A percentile compares a stretch with the other conserved stretches of the same genome.
Conservation (phyloP, 2,113 vertebrate species). For the Catharus minimus region DNA sequence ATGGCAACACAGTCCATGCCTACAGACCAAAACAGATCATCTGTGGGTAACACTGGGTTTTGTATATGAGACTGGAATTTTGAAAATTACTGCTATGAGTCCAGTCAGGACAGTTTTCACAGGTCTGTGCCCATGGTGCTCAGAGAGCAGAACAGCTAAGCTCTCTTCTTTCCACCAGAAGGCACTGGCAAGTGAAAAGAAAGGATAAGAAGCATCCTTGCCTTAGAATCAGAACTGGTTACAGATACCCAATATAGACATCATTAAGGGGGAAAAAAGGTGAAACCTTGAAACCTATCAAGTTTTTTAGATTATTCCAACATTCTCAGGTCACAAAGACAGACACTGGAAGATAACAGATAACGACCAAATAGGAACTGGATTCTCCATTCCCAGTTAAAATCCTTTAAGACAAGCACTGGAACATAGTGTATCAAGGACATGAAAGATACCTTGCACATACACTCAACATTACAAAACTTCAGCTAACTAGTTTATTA, state of each 20-base stretch:
- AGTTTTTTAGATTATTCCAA: background rate
- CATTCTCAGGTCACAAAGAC: background rate
- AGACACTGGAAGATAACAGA: background rate
- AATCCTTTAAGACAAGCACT: background rate
- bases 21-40: background rate
- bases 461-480: background rate
- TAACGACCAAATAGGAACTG: background rate
- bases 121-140: background rate
- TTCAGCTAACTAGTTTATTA: background rate
- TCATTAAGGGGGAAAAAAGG: background rate
- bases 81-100: background rate
- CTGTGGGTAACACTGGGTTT: fast-evolving
- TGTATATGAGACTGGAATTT: background rate
- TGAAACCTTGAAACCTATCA: background rate
- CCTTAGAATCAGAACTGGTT: background rate
- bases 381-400: background rate
- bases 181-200: background rate
- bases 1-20: background rate
- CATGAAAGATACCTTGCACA: background rate
- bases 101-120: background rate
- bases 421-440: background rate
- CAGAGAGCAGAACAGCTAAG: background rate
- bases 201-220: background rate
- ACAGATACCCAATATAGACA: background rate
- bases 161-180: background rate